phyloP scores from a whole-genome alignment of 1,140 invertebrate genomes.

The Zaprionus lachaisei region DNA sequence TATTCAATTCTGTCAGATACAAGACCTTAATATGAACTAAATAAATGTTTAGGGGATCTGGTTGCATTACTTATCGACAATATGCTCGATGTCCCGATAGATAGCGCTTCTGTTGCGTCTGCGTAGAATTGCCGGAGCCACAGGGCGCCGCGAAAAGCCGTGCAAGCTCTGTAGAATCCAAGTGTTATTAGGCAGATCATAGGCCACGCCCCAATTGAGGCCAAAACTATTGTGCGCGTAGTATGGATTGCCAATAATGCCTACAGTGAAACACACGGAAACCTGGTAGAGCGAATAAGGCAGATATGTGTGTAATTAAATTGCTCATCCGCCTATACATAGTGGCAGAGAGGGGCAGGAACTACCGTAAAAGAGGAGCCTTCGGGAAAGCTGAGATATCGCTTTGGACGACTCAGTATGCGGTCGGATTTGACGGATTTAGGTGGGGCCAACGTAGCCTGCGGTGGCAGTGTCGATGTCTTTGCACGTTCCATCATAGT shows the following conservation, averaged over 20 bases:
- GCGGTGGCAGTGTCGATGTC: constrained; percentile 31
- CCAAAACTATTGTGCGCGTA: constrained; percentile 76
- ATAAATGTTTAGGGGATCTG: background rate
- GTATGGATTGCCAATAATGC: constrained; percentile 80
- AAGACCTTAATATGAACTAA: background rate
- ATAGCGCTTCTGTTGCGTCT: constrained; percentile 86
- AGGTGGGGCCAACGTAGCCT: constrained; percentile 19
- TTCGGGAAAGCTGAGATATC: constrained; percentile 84
- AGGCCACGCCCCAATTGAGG: constrained; percentile 90
- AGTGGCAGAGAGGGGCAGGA: background rate
- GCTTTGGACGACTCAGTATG: constrained; percentile 66
- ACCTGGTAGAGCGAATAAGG: constrained; percentile 54
- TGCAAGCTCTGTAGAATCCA: constrained; percentile 86
- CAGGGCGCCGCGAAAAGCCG: constrained; percentile 78
- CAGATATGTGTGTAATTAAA: constrained; percentile 2
- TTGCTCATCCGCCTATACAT: background rate
- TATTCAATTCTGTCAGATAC: too few species aligned
- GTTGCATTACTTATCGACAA: constrained; percentile 86
- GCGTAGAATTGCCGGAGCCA: constrained; percentile 85
- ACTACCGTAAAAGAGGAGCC: constrained; percentile 83
- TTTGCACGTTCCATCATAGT: constrained; percentile 72
- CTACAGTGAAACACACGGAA: constrained; percentile 80
- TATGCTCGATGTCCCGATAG: constrained; percentile 86
- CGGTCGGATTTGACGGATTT: constrained; percentile 41
- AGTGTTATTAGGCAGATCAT: constrained; percentile 89